Percentiles rank a stretch among this genome's conserved stretches.
Evolutionary conservation across 2,797 vertebrate genomes (phyloP).

Genomic region (Astyanax mexicanus): DNA sequence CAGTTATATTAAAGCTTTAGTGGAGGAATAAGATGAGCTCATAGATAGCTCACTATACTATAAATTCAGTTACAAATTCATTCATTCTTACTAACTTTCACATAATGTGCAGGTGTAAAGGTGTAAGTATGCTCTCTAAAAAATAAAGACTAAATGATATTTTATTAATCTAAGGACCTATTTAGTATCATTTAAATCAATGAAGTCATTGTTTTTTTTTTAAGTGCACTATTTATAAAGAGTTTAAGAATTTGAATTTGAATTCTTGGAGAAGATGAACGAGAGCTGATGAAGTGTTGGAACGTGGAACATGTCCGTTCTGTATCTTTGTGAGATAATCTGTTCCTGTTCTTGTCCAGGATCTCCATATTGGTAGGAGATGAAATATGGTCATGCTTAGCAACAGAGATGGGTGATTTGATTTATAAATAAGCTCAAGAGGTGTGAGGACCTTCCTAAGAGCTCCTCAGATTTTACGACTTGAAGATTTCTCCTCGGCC

Average conservation of each 20-base stretch:
- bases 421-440: constrained; percentile 64
- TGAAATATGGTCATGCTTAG: constrained; percentile 65
- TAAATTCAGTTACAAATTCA: no score
- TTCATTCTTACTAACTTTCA: no score
- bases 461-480: constrained; percentile 45
- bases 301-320: background rate
- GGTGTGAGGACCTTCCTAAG: constrained; percentile 39
- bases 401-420: constrained; percentile 55
- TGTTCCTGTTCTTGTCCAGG: constrained; percentile 42
- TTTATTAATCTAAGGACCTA: background rate
- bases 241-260: no score
- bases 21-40: background rate
- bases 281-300: background rate
- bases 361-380: constrained; percentile 63
- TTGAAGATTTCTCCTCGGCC: constrained; percentile 23
- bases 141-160: no score
- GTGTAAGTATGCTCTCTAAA: background rate
- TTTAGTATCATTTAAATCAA: no score
- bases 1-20: background rate
- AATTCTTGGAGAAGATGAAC: background rate
- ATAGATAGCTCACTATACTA: no score
- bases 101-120: no score
- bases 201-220: no score
- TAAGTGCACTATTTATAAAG: no score
- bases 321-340: constrained; percentile 34